Percentiles rank a stretch among this genome's conserved stretches.
These are phyloP conservation scores for Idaea aversata DNA, from an alignment of 2,888 invertebrate genomes.

Conservation along the genomic window DNA sequence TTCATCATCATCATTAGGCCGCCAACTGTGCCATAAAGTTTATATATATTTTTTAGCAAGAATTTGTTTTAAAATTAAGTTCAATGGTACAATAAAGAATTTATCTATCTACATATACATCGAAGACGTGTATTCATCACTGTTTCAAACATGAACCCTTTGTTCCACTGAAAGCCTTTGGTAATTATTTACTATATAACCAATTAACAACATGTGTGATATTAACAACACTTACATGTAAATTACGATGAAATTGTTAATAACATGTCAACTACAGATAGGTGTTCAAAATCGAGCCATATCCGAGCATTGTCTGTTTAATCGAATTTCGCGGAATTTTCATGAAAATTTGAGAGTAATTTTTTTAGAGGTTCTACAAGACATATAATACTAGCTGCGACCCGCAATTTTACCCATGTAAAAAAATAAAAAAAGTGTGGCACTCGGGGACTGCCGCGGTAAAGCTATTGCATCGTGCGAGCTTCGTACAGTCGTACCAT, in stretches of 20 bases:
- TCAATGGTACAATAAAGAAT: no score
- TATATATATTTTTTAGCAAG: no score
- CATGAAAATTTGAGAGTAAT: background rate
- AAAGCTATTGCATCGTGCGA: no score
- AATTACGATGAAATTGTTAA: background rate
- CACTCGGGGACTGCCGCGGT: no score
- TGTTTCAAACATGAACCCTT: background rate
- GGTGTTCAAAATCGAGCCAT: background rate
- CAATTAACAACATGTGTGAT: background rate
- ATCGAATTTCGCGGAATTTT: background rate
- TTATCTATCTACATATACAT: no score
- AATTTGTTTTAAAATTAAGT: no score
- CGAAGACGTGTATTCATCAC: no score
- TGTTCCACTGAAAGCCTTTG: background rate
- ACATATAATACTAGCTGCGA: background rate
- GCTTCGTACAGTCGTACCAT: no score
- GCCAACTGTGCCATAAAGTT: no score
- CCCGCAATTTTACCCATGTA: no score
- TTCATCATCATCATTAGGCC: no score
- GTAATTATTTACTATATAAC: background rate
- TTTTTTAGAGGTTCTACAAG: background rate
- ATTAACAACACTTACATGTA: background rate
- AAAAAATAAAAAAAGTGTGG: no score
- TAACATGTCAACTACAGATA: conserved; percentile 1
- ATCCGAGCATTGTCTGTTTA: background rate